phyloP scores from a whole-genome alignment of 2,113 vertebrate species.

The Larimichthys crocea region DNA sequence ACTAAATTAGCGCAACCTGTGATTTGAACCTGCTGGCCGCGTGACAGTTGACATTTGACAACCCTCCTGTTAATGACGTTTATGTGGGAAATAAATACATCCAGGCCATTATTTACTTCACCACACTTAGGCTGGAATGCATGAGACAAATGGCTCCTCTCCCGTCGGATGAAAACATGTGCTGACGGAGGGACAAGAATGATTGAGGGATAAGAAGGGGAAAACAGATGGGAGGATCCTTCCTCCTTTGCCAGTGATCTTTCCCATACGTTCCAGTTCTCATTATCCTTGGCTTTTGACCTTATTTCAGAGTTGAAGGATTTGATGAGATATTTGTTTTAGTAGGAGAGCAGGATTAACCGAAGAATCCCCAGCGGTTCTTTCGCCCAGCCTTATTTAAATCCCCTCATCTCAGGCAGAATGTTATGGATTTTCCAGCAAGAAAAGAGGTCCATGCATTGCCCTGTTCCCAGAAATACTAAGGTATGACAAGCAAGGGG shows the following conservation, averaged over 20 bases:
- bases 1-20: constrained; percentile 54
- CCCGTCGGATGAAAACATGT: constrained; percentile 34
- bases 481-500: not conserved
- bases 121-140: constrained; percentile 16
- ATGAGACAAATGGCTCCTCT: constrained; percentile 54
- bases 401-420: constrained; percentile 47
- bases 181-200: constrained; percentile 57
- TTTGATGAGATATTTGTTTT: constrained; percentile 74
- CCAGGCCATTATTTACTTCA: constrained; percentile 50
- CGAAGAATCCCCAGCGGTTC: constrained; percentile 45
- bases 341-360: constrained; percentile 58
- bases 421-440: constrained; percentile 27
- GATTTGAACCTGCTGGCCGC: constrained; percentile 50
- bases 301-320: constrained; percentile 69
- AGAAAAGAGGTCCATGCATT: constrained; percentile 23
- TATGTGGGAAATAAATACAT: constrained; percentile 44
- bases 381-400: constrained; percentile 54
- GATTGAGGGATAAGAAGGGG: constrained; percentile 68
- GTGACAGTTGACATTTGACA: constrained; percentile 67
- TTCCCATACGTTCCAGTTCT: constrained; percentile 66
- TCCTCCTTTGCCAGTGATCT: constrained; percentile 46
- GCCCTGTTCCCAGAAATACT: constrained; percentile 6
- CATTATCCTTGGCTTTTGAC: constrained; percentile 78
- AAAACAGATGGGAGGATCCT: constrained; percentile 71
- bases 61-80: constrained; percentile 59